phyloP scores from a whole-genome alignment of 2,888 invertebrate species.

The Homarus gammarus region DNA sequence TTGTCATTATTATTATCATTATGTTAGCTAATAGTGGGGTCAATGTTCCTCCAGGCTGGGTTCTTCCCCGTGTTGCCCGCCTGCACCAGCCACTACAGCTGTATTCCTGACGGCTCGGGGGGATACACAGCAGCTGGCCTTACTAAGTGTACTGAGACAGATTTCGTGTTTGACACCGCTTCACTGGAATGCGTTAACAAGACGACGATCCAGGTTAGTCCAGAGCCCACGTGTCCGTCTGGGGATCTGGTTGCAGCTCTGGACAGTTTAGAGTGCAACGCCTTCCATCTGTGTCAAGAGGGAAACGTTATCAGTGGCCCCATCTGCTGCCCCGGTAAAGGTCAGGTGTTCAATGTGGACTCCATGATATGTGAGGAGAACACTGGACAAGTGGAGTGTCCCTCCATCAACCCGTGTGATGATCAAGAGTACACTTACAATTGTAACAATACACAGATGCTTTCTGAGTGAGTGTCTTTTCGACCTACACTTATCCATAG shows the following conservation, averaged over 20 bases:
- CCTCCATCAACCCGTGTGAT: conserved; percentile 27
- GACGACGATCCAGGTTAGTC: neutral
- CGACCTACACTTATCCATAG: neutral
- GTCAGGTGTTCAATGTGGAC: conserved; percentile 9
- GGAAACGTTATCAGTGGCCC: neutral
- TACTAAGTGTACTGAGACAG: neutral
- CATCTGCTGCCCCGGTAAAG: conserved; percentile 23
- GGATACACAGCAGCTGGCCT: neutral
- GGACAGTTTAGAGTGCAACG: conserved; percentile 36
- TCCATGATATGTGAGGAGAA: neutral
- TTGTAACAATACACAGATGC: neutral
- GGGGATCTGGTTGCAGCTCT: neutral
- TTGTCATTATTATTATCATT: no score
- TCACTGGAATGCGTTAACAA: neutral
- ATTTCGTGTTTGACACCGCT: conserved; percentile 5
- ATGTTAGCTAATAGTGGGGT: no score
- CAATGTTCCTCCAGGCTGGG: neutral
- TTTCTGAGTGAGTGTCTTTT: neutral
- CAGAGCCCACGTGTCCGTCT: neutral
- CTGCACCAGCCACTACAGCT: conserved; percentile 5
- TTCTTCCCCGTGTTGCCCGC: conserved; percentile 23
- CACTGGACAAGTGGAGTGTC: conserved; percentile 9
- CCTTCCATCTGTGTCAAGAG: conserved; percentile 18
- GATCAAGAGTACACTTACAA: no score
- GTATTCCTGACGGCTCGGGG: neutral